These are phyloP conservation scores for Paramormyrops kingsleyae DNA, from an alignment of 2,113 vertebrate species.

Conservation along the genomic window DNA sequence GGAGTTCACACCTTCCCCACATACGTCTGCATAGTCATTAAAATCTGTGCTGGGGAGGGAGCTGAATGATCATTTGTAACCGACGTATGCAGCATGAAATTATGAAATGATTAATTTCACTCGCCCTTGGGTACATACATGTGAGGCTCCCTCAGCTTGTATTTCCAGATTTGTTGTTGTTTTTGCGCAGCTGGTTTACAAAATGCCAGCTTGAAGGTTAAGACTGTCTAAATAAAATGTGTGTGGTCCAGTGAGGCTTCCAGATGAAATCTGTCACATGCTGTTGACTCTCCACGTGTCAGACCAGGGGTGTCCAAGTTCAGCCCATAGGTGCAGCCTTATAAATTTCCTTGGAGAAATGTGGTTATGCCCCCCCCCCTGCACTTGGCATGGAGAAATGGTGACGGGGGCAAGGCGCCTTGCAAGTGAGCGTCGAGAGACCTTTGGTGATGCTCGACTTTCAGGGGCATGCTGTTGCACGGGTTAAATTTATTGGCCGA, in stretches of 20 bases:
- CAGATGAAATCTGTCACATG: constrained; percentile 59
- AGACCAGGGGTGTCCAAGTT: constrained; percentile 65
- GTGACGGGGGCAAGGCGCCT: not conserved
- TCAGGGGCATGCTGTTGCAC: not conserved
- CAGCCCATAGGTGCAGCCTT: constrained; percentile 39
- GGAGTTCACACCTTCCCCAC: not conserved
- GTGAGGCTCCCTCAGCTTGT: not conserved
- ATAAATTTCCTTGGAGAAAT: constrained; percentile 57
- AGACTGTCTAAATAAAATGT: constrained; percentile 38
- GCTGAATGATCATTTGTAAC: not conserved
- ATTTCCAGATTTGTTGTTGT: not conserved
- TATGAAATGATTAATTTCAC: not conserved
- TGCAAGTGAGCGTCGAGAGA: not conserved
- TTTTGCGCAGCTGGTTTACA: constrained; percentile 26
- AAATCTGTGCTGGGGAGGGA: not conserved
- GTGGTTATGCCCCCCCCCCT: not conserved
- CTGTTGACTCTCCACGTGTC: constrained; percentile 61
- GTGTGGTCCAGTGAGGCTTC: constrained; percentile 53
- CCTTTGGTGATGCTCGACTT: not conserved
- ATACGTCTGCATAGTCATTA: not conserved
- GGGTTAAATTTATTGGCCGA: constrained; percentile 1
- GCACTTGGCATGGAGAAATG: not conserved
- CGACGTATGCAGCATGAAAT: not conserved
- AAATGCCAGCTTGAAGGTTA: constrained; percentile 26
- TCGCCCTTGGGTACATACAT: not conserved